Conservation (phyloP, 2,888 invertebrate genomes). For the Philaethria dido region DNA sequence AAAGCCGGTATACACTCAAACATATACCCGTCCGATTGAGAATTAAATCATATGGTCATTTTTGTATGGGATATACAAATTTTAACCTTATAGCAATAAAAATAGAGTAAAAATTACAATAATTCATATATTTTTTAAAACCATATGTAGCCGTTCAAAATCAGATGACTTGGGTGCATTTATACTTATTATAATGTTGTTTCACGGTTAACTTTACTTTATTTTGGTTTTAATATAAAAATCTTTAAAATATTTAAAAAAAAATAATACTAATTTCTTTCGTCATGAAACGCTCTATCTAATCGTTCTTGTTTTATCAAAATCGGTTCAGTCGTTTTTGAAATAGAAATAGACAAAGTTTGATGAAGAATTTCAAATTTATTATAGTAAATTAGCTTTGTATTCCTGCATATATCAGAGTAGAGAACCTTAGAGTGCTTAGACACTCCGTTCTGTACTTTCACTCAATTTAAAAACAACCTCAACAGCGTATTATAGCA, state of each 20-base stretch:
- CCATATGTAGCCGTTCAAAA: conserved; percentile 43
- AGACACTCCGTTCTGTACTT: too few relatives aligned
- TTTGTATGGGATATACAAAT: conserved; percentile 36
- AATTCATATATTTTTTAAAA: conserved; percentile 7
- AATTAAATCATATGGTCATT: conserved; percentile 70
- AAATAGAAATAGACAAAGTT: background rate
- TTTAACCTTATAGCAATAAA: background rate
- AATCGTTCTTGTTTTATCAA: background rate
- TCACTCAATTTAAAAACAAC: background rate
- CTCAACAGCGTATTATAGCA: too few relatives aligned
- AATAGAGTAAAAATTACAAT: conserved; percentile 40
- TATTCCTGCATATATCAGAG: too few relatives aligned
- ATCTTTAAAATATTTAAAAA: background rate
- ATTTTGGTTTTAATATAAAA: background rate
- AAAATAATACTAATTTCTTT: background rate
- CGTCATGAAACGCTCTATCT: background rate
- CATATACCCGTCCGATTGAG: conserved; percentile 61
- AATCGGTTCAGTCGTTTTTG: background rate
- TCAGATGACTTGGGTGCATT: conserved; percentile 27
- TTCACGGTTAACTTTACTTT: background rate
- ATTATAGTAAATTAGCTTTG: too few relatives aligned
- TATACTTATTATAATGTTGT: background rate
- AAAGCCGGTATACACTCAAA: conserved; percentile 57
- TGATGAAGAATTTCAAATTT: background rate
- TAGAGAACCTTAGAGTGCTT: too few relatives aligned